phyloP scores from a whole-genome alignment of 2,113 vertebrate species.

The Gasterosteus nipponicus region DNA sequence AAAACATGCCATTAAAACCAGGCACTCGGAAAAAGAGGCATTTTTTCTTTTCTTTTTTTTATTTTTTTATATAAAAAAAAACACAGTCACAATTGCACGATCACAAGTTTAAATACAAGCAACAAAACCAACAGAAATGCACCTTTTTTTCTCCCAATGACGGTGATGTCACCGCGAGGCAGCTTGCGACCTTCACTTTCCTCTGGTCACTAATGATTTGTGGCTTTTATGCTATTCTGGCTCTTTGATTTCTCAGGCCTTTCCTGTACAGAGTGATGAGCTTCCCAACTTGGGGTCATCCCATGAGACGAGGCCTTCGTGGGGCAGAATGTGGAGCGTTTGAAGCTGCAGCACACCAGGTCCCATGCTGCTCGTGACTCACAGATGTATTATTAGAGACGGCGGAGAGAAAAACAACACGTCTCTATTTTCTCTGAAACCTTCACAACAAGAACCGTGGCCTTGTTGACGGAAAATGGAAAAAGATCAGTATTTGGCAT shows the following conservation, averaged over 20 bases:
- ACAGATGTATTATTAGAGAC: conserved; percentile 57
- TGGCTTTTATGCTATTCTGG: conserved; percentile 76
- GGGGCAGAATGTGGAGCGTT: conserved; percentile 72
- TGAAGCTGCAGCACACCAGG: conserved; percentile 69
- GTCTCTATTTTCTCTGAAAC: conserved; percentile 33
- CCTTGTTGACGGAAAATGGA: conserved; percentile 29
- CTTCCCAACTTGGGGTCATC: conserved; percentile 83
- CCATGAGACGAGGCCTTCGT: conserved; percentile 77
- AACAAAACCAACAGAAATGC: background rate
- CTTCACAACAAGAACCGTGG: conserved; percentile 36
- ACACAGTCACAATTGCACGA: background rate
- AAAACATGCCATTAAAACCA: conserved; percentile 38
- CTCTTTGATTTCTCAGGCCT: conserved; percentile 81
- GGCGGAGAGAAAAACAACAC: conserved; percentile 45
- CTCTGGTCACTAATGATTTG: conserved; percentile 67
- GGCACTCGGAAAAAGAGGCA: background rate
- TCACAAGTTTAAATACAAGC: background rate
- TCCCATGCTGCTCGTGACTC: conserved; percentile 55
- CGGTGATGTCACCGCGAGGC: conserved; percentile 35
- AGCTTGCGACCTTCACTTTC: conserved; percentile 73
- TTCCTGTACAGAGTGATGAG: conserved; percentile 81
- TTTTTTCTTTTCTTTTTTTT: background rate
- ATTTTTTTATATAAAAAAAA: background rate
- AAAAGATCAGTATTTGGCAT: conserved; percentile 24
- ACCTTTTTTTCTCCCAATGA: background rate